Evolutionary conservation across 1,140 invertebrate species (phyloP).

Genomic region (Leptinotarsa undecemlineata): DNA sequence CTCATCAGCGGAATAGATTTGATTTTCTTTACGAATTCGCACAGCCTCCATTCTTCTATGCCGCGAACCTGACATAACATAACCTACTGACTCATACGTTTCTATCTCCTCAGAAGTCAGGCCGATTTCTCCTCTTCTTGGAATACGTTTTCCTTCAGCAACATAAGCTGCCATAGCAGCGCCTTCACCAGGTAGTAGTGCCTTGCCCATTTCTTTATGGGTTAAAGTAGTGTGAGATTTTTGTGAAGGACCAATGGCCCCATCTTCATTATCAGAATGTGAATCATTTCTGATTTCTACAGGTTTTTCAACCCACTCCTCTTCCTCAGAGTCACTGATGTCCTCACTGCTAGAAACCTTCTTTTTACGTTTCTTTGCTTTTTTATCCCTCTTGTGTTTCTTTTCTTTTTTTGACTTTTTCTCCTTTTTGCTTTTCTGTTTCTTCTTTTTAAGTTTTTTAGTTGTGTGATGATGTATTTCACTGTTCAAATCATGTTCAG

Average conservation of each 20-base stretch:
- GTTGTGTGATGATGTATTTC: constrained; percentile 55
- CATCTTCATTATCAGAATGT: constrained; percentile 60
- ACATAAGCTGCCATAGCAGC: constrained; percentile 98
- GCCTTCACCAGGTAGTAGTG: constrained; percentile 91
- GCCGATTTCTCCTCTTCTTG: constrained; percentile 97
- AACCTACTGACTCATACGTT: constrained; percentile 91
- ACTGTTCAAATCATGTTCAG: constrained; percentile 23
- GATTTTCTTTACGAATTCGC: constrained; percentile 98
- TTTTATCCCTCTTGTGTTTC: constrained; percentile 56
- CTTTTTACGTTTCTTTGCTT: constrained; percentile 54
- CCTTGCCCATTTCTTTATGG: constrained; percentile 84
- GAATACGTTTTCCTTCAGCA: constrained; percentile 97
- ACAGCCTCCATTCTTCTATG: constrained; percentile 99
- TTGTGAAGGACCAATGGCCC: constrained; percentile 69
- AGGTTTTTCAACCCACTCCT: constrained; percentile 74
- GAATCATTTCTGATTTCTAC: constrained; percentile 45
- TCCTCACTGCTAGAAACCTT: constrained; percentile 51
- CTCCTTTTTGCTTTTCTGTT: constrained; percentile 59
- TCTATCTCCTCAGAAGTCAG: constrained; percentile 95
- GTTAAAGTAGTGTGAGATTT: constrained; percentile 73
- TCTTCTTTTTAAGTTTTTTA: constrained; percentile 50
- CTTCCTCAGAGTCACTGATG: constrained; percentile 54
- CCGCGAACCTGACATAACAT: constrained; percentile 98
- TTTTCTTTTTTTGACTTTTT: constrained; percentile 57
- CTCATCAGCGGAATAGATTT: constrained; percentile 99